Evolutionary conservation across 2,797 vertebrate species (phyloP), one percentile per base, ranked within the genome.

Genomic region (Ptychadena robeensis): DNA sequence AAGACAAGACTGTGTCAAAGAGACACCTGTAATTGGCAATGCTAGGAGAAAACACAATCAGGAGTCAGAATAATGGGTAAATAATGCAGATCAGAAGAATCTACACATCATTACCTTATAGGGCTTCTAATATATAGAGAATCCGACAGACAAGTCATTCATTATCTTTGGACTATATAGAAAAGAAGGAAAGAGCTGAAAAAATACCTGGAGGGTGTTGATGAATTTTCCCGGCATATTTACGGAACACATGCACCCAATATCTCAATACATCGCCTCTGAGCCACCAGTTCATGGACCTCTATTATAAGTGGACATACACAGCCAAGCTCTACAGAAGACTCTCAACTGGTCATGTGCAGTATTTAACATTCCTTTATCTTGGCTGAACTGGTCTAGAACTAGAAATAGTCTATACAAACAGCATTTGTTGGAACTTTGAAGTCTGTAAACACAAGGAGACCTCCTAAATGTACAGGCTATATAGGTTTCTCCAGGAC

Each of bases 11-110:
- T 67, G 59, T 71, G 78, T 61, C 78, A 80, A 71, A 80, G 18
- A 71, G 66, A 80, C 57, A 71, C 67, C 67, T 71, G 57, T 70
- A 80, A 70, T 80, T 80, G 78, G 78, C 66, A 57, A 40, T 63
- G 78, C 67, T 48, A 14, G 67, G 59, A 61, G 67, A 61, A 69
- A 80, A 71, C 67, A 69, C 65, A 79, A 69, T 79, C 76, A 79
- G 48, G 67, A 79, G 40, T 25, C 65, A 28, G 76, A 18, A 69
- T 79, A 68, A 79, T 79, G 66, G 76, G 65, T 79, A 79, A 79
- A 79, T 79, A 79, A 79, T 66, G 64, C 64, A 79, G 76, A 75
- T 75, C 73, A 64, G 34, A 18, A 22, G 63, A 27, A 64, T 25
- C 14, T 57, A 22, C 70, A 61, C 72, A 74, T 74, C 73, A 75